Percentiles rank a stretch among this genome's conserved stretches.
Evolutionary conservation across 2,888 invertebrate species (phyloP).

Genomic region (Rhingia rostrata): DNA sequence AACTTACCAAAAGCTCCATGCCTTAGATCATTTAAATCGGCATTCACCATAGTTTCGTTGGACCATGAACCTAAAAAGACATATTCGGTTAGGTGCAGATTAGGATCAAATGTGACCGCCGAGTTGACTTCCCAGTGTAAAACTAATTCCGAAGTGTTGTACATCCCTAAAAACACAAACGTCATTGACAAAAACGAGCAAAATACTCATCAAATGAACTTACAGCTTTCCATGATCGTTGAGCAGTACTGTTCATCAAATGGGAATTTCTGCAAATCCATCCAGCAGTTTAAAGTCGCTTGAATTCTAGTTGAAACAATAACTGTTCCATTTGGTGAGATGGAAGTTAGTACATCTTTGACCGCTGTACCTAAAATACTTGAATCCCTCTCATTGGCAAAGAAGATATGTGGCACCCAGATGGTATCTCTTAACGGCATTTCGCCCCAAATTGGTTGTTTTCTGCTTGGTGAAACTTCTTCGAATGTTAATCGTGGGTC

Average conservation of each 20-base stretch:
- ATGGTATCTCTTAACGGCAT: slow-evolving; percentile 87
- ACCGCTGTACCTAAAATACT: slow-evolving; percentile 91
- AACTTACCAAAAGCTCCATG: slow-evolving; percentile 88
- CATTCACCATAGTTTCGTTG: slow-evolving; percentile 88
- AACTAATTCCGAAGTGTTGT: slow-evolving; percentile 89
- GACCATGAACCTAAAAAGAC: slow-evolving; percentile 88
- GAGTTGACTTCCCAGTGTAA: slow-evolving; percentile 90
- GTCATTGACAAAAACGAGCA: neutral
- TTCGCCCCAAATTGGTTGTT: slow-evolving; percentile 88
- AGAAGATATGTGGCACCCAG: slow-evolving; percentile 92
- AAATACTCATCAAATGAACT: slow-evolving; percentile 80
- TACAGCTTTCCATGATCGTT: slow-evolving; percentile 91
- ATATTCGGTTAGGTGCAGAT: slow-evolving; percentile 92
- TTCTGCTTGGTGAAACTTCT: slow-evolving; percentile 87
- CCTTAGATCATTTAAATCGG: slow-evolving; percentile 87
- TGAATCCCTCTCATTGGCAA: slow-evolving; percentile 90
- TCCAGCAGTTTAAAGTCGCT: slow-evolving; percentile 92
- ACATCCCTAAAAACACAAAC: slow-evolving; percentile 86
- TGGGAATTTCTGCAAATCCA: slow-evolving; percentile 93
- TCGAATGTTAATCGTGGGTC: slow-evolving; percentile 89
- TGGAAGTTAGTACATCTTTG: slow-evolving; percentile 90
- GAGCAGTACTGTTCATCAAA: slow-evolving; percentile 93
- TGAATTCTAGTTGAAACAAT: slow-evolving; percentile 91
- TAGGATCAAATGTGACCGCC: slow-evolving; percentile 89
- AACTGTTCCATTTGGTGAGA: slow-evolving; percentile 91